Evolutionary conservation across 2,888 invertebrate genomes (phyloP), one percentile per base, ranked within the genome.

Genomic region (Diplazon laetatorius): DNA sequence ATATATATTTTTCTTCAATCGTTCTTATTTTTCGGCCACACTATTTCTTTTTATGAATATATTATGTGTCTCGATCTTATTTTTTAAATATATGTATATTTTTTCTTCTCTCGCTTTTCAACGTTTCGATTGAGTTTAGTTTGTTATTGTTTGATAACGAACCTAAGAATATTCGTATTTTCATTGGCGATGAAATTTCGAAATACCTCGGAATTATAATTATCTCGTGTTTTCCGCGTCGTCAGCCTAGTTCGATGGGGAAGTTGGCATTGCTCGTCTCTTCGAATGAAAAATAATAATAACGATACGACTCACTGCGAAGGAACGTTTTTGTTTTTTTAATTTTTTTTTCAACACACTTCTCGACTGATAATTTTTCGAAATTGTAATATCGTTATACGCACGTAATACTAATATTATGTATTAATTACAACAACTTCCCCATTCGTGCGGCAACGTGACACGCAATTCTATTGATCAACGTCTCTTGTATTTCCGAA

Each of bases 121-220:
- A 48, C 37, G 16, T 59, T 69, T 48, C 25, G 30, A 39, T 66
- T 62, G 35, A 52, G 42, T 65, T n/a, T 25, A 50, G 30, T 72
- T 59, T 52, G 57, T n/a, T 50, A 50, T 57, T 37, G 70, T 68
- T 69, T 70, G 70, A 74, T 74, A 78, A 52, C 69, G 60, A 52
- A 63, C 59, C 65, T 59, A 70, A 75, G 39, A 55, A 68, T 52
- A 39, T 59, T 22, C 44, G 25, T 70, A n/a, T n/a, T 69, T 46
- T 12, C 57, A 39, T 30, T 59, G 44, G 55, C 46, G 60, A 66
- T 62, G 70, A 60, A 52, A 42, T 48, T 63, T 60, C 74, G 46
- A 75, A n/a, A 70, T 18, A 71, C 66, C 71, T 66, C 55, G 70
- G 62, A 75, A 52, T 74, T 72, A 8, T 42, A 44, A 71, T 60